A percentile compares a stretch with the other conserved stretches of the same genome.
These are phyloP conservation scores for Macquaria australasica DNA, from an alignment of 2,113 vertebrate species.

Conservation along the genomic window DNA sequence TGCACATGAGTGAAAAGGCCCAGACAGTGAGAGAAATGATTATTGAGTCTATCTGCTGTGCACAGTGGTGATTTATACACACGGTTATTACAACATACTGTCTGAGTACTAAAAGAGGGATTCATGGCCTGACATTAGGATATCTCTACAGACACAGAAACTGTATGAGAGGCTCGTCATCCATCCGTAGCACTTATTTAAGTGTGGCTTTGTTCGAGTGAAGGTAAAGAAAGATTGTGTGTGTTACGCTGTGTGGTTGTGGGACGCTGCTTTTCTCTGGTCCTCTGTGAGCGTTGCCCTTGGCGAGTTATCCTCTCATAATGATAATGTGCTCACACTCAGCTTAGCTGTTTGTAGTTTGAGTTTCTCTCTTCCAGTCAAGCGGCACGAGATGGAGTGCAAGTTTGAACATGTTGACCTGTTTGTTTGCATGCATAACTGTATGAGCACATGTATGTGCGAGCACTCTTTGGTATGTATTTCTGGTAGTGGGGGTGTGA, in stretches of 20 bases:
- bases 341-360: constrained; percentile 30
- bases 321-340: constrained; percentile 33
- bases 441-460: constrained; percentile 13
- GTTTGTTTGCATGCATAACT: constrained; percentile 26
- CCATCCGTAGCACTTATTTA: constrained; percentile 6
- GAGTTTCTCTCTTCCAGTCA: constrained; percentile 47
- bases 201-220: constrained; percentile 23
- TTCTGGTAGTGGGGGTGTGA: neutral
- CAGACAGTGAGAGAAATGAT: constrained; percentile 14
- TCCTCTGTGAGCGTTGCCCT: constrained; percentile 11
- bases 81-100: constrained; percentile 16
- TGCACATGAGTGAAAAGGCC: constrained; percentile 12
- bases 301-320: constrained; percentile 19
- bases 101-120: constrained; percentile 14
- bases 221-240: constrained; percentile 14
- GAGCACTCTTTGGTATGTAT: constrained; percentile 24
- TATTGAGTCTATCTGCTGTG: constrained; percentile 6
- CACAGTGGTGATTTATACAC: constrained; percentile 22
- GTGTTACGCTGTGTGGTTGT: constrained; percentile 4
- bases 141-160: constrained; percentile 22
- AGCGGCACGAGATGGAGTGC: constrained; percentile 29
- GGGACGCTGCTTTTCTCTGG: neutral
- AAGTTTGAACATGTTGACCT: constrained; percentile 54
- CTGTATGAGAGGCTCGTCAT: constrained; percentile 16
- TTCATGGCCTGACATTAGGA: neutral